Base-by-base conservation (phyloP, 2,797 vertebrate species). In the Hoplostethus mediterraneus region DNA sequence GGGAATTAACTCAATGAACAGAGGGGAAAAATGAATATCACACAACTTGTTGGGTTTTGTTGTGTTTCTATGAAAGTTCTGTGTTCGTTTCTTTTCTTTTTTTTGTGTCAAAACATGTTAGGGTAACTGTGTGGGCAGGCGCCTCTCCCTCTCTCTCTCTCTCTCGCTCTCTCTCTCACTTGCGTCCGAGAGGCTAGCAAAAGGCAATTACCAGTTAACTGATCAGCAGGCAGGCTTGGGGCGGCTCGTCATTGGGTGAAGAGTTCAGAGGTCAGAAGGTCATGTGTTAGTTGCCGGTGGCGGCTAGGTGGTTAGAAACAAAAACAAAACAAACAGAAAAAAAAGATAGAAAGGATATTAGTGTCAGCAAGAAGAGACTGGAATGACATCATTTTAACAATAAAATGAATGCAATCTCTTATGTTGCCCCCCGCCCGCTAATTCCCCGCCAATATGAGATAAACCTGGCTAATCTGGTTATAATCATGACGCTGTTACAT, bases 201-300 rank as follows among this genome's bases (percentile, higher is more conserved):
- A 99, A 99, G 98, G 97, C 97, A 97, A 97, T 99, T 99, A 99
- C 98, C 98, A 98, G 98, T 99, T 99, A 99, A 99, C 97, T 98
- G 98, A 98, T 99, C 98, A 99, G 98, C 98, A 98, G 98, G 98
- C 98, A 99, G 98, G 98, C 98, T 98, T 98, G 97, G 97, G 97
- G 97, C 97, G 97, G 98, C 98, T 99, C 98, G 96, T 99, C 98
- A 99, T 98, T 99, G 98, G 98, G 97, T 99, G 98, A 99, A 99
- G 98, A 99, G 96, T 98, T 99, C 97, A 99, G 97, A 99, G 98
- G 97, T 99, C 97, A 99, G 98, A 99, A 98, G 98, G 97, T 99
- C 98, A 99, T 99, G 97, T 98, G 98, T 99, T 99, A 99, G 98
- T 99, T 99, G 98, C 98, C 97, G 97, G 97, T 99, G 98, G 97